Percentiles rank a stretch among this genome's conserved stretches.
These are phyloP conservation scores for Gavia stellata DNA, from an alignment of 2,113 vertebrate genomes.

Conservation along the genomic window DNA sequence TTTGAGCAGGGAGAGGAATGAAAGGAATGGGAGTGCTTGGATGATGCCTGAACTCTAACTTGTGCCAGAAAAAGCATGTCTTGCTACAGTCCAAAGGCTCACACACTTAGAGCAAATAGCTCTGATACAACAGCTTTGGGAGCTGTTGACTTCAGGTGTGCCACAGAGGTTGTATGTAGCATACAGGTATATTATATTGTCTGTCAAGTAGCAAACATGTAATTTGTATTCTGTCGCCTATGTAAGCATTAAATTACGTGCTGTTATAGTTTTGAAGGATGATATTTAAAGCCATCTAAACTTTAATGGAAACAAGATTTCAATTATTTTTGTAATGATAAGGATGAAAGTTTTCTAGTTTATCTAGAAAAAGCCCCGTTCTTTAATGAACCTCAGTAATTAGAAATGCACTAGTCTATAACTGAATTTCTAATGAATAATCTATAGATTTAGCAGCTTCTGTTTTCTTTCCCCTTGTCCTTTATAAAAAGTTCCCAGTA, in stretches of 20 bases:
- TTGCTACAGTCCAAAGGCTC: not conserved
- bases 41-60: not conserved
- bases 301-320: conserved; percentile 55
- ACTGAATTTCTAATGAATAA: conserved; percentile 46
- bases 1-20: not conserved
- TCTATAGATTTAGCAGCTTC: conserved; percentile 44
- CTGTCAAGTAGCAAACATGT: not conserved
- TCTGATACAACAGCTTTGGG: not conserved
- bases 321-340: conserved; percentile 30
- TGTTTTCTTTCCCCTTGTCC: not conserved
- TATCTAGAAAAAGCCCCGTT: conserved; percentile 25
- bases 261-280: conserved; percentile 26
- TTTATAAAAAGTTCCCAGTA: conserved; percentile 45
- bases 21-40: not conserved
- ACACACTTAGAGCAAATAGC: not conserved
- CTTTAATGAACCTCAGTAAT: conserved; percentile 24
- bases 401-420: conserved; percentile 16
- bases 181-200: not conserved
- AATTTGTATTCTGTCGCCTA: conserved; percentile 25
- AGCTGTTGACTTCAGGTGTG: not conserved
- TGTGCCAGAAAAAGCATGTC: not conserved
- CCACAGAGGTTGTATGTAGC: not conserved
- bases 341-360: conserved; percentile 46
- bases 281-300: conserved; percentile 37
- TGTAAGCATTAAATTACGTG: conserved; percentile 40